Evolutionary conservation across 2,113 vertebrate species (phyloP), one percentile per base, ranked within the genome.

Genomic region (Fulmarus glacialis): DNA sequence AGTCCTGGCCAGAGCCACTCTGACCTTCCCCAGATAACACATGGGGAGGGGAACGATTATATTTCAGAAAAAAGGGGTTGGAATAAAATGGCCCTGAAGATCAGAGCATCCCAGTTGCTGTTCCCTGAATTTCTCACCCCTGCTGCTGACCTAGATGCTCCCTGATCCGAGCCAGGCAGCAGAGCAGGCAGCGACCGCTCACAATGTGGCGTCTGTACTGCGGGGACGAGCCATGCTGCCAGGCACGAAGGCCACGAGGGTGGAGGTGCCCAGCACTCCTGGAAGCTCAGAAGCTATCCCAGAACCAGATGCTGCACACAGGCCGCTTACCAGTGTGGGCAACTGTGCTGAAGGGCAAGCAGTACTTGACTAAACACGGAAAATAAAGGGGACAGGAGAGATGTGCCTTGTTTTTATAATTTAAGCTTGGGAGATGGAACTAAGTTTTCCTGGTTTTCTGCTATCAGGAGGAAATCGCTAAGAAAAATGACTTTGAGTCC

Each of bases 121-220:
- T 47, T 94, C 40, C 62, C 78, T 48, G 58, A 29, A 68, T 70
- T 72, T 55, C 86, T 47, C 48, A 38, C 34, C 48, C 66, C 73
- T 67, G 81, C 29, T 56, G 64, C 90, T 95, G 96, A 93, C 97
- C 96, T 96, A 97, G 91, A 97, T 96, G 93, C 68, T 97, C 91
- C 82, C 88, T 89, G 94, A 95, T 55, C 93, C 77, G 19, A 92
- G 94, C 86, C 89, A 82, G 47, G 75, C 79, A 45, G 68, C 42
- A 1, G 59, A 84, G 80, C 5, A 0, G 78, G 88, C 86, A 80
- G 53, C 0, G 20, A 16, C 17, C 0, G 30, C 64, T 89, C 83
- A 93, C 92, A 96, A 94, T 91, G 93, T 77, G 56, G 20, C 0
- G 26, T 55, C 95, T 95, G 96, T 97, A 5, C 89, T 66, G 78